Conservation (phyloP, 2,888 invertebrate genomes). For the Oscheius onirici region DNA sequence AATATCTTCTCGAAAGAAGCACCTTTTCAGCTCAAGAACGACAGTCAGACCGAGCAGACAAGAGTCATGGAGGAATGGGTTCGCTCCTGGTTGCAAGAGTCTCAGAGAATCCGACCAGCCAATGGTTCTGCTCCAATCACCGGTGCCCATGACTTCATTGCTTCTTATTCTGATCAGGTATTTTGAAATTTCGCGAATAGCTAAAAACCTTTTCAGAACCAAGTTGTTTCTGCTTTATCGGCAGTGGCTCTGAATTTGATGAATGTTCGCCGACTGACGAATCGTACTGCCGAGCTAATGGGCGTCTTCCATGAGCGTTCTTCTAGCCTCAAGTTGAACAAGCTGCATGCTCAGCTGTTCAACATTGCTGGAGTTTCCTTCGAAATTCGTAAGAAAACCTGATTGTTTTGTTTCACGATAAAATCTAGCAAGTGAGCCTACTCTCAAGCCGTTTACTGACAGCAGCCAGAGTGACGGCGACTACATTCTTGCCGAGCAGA, state of each 20-base stretch:
- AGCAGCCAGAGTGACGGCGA: not conserved
- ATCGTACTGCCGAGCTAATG: not conserved
- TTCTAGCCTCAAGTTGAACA: not conserved
- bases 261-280: slow-evolving; percentile 36
- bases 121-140: not conserved
- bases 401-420: not conserved
- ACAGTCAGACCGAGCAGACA: not conserved
- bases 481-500: slow-evolving; percentile 12
- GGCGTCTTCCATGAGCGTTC: not conserved
- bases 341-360: slow-evolving; percentile 10
- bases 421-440: slow-evolving; percentile 9
- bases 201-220: not conserved
- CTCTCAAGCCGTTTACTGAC: not conserved
- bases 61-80: slow-evolving; percentile 29
- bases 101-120: not conserved
- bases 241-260: slow-evolving; percentile 49
- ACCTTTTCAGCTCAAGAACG: slow-evolving; percentile 5
- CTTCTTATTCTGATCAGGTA: slow-evolving; percentile 20
- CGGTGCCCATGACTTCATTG: not conserved
- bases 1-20: not conserved
- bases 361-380: slow-evolving; percentile 14
- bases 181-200: too few relatives aligned
- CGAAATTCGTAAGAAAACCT: not conserved
- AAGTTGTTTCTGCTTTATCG: slow-evolving; percentile 37
- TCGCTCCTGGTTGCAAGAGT: slow-evolving; percentile 14